Evolutionary conservation across 2,113 vertebrate genomes (phyloP).

Genomic region (Dasypus novemcinctus): DNA sequence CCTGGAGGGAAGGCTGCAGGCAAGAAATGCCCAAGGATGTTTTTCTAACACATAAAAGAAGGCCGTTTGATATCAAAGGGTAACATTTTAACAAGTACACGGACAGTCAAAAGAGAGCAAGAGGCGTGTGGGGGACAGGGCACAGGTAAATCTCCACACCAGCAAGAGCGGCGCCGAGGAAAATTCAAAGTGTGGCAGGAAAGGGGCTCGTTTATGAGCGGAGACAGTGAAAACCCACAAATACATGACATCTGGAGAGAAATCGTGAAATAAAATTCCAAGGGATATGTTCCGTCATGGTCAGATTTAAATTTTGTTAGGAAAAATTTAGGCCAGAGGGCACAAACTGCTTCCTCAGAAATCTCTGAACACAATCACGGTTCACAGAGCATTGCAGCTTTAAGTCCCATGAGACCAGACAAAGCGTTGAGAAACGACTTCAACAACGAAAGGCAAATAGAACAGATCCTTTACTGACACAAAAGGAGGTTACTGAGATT

Average conservation of each 20-base stretch:
- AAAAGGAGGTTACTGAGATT: neutral
- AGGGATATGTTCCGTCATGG: neutral
- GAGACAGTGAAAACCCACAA: neutral
- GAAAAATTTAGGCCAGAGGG: neutral
- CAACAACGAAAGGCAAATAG: neutral
- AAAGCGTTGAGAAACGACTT: neutral
- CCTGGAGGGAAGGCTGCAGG: constrained; percentile 66
- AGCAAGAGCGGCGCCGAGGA: neutral
- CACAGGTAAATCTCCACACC: rapidly evolving
- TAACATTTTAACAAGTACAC: neutral
- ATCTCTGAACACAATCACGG: rapidly evolving
- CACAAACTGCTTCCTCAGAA: neutral
- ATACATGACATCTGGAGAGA: neutral
- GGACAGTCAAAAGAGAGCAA: neutral
- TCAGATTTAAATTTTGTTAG: neutral
- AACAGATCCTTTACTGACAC: rapidly evolving
- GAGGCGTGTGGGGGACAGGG: rapidly evolving
- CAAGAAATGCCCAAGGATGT: constrained; percentile 59
- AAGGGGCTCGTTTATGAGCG: rapidly evolving
- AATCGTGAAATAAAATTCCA: neutral
- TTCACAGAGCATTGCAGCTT: rapidly evolving
- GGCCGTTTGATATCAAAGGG: neutral
- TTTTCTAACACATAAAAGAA: constrained; percentile 74
- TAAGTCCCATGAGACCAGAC: neutral
- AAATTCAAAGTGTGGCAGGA: neutral